Base-by-base conservation (phyloP, 2,888 invertebrate species). In the Antheraea assamensis region DNA sequence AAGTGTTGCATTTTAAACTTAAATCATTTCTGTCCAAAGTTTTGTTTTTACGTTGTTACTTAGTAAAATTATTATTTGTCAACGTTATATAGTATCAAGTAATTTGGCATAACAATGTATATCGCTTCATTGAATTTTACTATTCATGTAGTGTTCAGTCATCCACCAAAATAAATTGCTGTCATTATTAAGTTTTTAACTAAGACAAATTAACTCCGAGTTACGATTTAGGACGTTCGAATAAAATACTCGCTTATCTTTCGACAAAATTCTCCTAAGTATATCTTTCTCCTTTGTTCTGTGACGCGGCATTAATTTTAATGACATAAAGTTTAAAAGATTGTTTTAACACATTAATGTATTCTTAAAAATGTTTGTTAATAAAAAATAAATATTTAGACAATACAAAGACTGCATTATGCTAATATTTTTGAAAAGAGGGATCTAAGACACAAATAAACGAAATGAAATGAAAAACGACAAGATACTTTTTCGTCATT, bases 141-240 rank as follows among this genome's bases (percentile, higher is more conserved):
- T 83, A 81, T 80, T 83, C 83, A 81, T 85, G 78, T 81, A 75
- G 75, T 72, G 72, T 75, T 74, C 76, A 77, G 76, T 80, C 79
- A 78, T 75, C 72, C 74, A 81, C 79, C 83, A 82, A 75, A 76
- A 78, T 75, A 76, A 79, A 80, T 82, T 77, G 78, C 80, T 80
- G 81, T 78, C 83, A 83, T 86, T 83, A 87, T 86, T 85, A 85
- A 85, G 81, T 84, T 83, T 84, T 83, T 83, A 84, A 83, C 83
- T 80, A 82, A 85, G 81, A 86, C 79, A 83, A 86, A 87, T 87
- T 83, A 82, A 83, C 83, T 78, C 73, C 75, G 80, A 81, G 81
- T 80, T 82, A 81, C 80, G 76, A 83, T 82, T 78, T 75, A 64
- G 74, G 68, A 66, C n/a, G 72, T 74, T 79, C 76, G 80, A 81